Evolutionary conservation across 2,113 vertebrate species (phyloP).

Genomic region (Micronycteris hirsuta): DNA sequence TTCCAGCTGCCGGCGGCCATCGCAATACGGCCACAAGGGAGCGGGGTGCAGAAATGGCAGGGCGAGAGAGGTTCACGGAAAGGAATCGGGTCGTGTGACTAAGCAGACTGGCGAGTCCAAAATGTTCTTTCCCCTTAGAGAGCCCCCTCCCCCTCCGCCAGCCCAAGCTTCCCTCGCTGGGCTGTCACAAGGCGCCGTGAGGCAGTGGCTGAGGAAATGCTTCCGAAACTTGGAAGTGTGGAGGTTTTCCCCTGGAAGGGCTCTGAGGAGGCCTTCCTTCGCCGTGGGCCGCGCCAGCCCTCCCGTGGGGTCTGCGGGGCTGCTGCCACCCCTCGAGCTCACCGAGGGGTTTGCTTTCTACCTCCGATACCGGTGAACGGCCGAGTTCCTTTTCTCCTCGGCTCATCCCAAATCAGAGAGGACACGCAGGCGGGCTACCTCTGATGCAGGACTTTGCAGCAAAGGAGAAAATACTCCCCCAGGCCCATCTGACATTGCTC

Average conservation of each 20-base stretch:
- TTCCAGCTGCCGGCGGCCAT: too few species aligned
- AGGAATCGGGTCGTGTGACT: not conserved
- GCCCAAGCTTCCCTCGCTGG: not conserved
- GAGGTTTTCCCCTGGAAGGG: not conserved
- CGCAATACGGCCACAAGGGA: fast-evolving
- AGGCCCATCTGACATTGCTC: not conserved
- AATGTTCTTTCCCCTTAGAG: not conserved
- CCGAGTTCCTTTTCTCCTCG: not conserved
- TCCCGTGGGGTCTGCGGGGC: fast-evolving
- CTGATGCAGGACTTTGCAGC: not conserved
- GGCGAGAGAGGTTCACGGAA: not conserved
- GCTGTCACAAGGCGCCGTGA: fast-evolving
- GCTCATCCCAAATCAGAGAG: not conserved
- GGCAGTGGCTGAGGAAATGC: not conserved
- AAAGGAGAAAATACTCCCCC: not conserved
- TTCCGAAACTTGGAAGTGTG: not conserved
- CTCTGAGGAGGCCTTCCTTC: not conserved
- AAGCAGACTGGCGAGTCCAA: not conserved
- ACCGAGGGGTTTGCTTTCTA: not conserved
- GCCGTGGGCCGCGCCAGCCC: fast-evolving
- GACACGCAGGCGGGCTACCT: not conserved
- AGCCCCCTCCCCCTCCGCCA: fast-evolving
- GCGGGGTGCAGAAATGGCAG: fast-evolving
- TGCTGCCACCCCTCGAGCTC: fast-evolving
- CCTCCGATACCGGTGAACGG: fast-evolving